Base-by-base conservation (phyloP, 1,140 invertebrate species). In the Harlomillsia oculata region DNA sequence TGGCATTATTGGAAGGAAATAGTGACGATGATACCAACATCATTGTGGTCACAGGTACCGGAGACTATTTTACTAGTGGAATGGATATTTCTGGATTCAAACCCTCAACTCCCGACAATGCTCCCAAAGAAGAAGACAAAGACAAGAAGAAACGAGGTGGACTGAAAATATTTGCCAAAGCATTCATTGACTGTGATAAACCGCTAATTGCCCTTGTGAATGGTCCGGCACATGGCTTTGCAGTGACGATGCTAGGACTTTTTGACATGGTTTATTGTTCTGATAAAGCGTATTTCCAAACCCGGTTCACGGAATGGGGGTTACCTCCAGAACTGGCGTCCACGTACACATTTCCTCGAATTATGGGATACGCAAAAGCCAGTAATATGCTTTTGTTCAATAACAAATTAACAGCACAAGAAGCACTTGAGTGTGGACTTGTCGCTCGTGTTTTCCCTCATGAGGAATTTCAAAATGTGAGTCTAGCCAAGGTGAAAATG, bases 301-400 rank as follows among this genome's bases (percentile, higher is more conserved):
- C 78, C 25, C 80, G 80, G 30, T 82, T 82, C 63, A 73, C 74
- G 23, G 41, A 64, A 13, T 66, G 80, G 6, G 78, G 77, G 14
- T 76, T 79, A 56, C 72, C 76, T 21, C 74, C 80, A 21, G 80
- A 82, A 68, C 79, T 77, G 8, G 67, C 77, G 53, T 80, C 80
- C 1, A 75, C 77, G 0, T 77, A 73, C 46, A 73, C 71, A 1
- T 83, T 83, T 63, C 80, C 79, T 3, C 67, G 68, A 29, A 64
- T 82, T 4, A 78, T 82, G 76, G 80, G 81, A 13, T 59, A 66
- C 20, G 67, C 69, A 5, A 77, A 76, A 78, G 88, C 90, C 25
- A 77, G 74, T 53, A 84, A 92, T 71, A 72, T 94, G 71, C 71
- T 96, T 32, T 69, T 88, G 21, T 83, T 92, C 54, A 85, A 84